Evolutionary conservation across 2,113 vertebrate species (phyloP), one percentile per base, ranked within the genome.

Genomic region (Nipponia nippon): DNA sequence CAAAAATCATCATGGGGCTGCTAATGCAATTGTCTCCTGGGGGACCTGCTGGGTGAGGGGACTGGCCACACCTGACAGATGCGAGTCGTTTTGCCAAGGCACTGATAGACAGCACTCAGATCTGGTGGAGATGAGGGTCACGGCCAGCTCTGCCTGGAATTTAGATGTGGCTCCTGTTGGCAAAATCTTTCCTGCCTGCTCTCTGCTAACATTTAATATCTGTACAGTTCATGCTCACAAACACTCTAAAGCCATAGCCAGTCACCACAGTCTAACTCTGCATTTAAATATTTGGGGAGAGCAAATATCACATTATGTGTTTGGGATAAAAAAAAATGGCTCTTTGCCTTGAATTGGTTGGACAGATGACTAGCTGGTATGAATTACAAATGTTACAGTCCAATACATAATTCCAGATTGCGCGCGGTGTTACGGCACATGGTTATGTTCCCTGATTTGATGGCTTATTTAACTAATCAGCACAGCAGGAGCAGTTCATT

Each of bases 391-490:
- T 1, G 34, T 80, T 92, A 63, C 83, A 92, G 86, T 67, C 91
- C 96, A 89, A 69, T 69, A 61, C 93, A 58, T 94, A 69, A 97
- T 84, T 95, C 93, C 89, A 94, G 73, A 76, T 4, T 87, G 96
- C 21, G 7, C 11, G 4, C 0, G 0, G 77, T 97, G 77, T 84
- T 95, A 73, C 11, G 19, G 96, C 89, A 95, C 95, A 94, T 18
- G 81, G 89, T 91, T 95, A 65, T 95, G 81, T 95, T 94, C 91
- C 87, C 94, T 97, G 96, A 96, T 96, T 95, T 96, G 97, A 95
- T 96, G 96, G 94, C 93, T 97, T 97, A 94, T 96, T 97, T 96
- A 97, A 96, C 96, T 96, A 96, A 97, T 97, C 96, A 95, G 95
- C 95, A 80, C 96, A 94, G 94, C 97, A 95, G 97, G 96, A 97